Conservation (phyloP, 1,140 invertebrate genomes). For the Lordiphosa clarofinis region DNA sequence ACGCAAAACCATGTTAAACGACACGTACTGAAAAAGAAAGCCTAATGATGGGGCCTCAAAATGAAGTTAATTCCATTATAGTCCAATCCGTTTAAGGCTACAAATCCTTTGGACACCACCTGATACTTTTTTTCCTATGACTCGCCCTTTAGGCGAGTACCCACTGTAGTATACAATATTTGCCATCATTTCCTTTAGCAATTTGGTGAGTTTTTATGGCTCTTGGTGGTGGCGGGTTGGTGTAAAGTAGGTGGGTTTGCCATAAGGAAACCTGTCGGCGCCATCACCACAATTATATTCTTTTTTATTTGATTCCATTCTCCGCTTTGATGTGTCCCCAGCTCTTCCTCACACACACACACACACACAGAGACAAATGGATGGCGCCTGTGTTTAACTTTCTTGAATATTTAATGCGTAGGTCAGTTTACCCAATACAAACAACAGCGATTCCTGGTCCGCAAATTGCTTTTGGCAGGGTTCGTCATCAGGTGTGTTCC, state of each 20-base stretch:
- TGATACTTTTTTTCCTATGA: too few relatives aligned
- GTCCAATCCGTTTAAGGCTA: too few relatives aligned
- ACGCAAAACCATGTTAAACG: too few relatives aligned
- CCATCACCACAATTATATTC: constrained; percentile 25
- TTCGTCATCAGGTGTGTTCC: constrained; percentile 30
- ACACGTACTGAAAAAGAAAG: too few relatives aligned
- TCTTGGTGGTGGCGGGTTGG: constrained; percentile 11
- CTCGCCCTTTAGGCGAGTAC: too few relatives aligned
- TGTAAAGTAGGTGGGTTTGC: too few relatives aligned
- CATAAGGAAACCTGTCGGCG: constrained; percentile 42
- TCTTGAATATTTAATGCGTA: constrained; percentile 70
- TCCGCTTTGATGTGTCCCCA: constrained; percentile 17
- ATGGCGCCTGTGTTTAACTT: constrained; percentile 65
- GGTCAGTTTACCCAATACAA: constrained; percentile 56
- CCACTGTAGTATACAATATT: too few relatives aligned
- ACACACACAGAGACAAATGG: too few relatives aligned
- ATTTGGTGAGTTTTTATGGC: constrained; percentile 13
- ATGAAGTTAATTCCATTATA: too few relatives aligned
- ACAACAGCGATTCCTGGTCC: constrained; percentile 31
- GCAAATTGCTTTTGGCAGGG: constrained; percentile 64
- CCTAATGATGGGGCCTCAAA: too few relatives aligned
- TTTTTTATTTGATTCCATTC: constrained; percentile 17
- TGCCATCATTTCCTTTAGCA: too few relatives aligned
- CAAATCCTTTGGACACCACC: too few relatives aligned
- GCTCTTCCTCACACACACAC: neutral